Percentiles rank a stretch among this genome's conserved stretches.
phyloP scores from a whole-genome alignment of 2,113 vertebrate genomes.

The Paradisaea rubra region DNA sequence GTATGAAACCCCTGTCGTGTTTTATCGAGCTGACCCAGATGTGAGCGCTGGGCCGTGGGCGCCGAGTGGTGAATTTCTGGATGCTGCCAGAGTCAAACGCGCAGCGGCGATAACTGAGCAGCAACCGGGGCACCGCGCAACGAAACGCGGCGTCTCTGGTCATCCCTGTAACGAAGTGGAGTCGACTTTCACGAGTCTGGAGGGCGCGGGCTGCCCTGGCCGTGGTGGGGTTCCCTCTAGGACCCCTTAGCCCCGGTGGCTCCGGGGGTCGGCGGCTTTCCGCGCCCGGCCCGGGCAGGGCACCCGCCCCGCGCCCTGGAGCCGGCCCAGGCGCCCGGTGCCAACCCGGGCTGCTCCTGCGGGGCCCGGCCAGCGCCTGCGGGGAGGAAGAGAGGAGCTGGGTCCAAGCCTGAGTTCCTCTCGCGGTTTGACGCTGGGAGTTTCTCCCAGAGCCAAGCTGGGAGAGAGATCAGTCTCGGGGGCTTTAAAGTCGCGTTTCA shows the following conservation, averaged over 20 bases:
- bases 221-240: rapidly evolving
- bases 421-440: background rate
- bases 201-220: background rate
- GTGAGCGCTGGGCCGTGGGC: background rate
- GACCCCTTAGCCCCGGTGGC: too few relatives aligned
- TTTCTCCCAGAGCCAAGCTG: background rate
- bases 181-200: background rate
- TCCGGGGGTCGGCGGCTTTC: background rate
- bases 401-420: background rate
- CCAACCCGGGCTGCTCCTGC: background rate
- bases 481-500: background rate
- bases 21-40: background rate
- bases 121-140: background rate
- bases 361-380: background rate
- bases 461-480: background rate
- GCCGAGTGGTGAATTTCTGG: background rate
- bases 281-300: background rate
- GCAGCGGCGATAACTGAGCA: background rate
- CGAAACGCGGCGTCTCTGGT: background rate
- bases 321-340: background rate
- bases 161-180: background rate
- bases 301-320: too few relatives aligned
- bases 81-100: background rate
- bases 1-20: background rate
- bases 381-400: background rate